A percentile compares a stretch with the other conserved stretches of the same genome.
These are phyloP conservation scores for Orchesella cincta DNA, from an alignment of 1,140 invertebrate genomes.

Conservation along the genomic window DNA sequence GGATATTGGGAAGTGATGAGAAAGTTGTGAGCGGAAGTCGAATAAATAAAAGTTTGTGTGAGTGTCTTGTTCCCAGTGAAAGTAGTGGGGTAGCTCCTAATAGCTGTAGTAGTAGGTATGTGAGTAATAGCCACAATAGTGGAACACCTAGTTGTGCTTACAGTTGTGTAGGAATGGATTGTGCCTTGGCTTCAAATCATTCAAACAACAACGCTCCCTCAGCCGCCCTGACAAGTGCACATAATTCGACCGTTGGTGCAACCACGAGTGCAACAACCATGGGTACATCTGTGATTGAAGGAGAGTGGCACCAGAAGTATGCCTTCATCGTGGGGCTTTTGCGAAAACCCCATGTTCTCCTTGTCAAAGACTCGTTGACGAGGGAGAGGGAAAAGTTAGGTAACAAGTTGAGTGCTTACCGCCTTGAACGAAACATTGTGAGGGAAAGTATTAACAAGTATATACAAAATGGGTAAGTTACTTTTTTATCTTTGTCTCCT, in stretches of 20 bases:
- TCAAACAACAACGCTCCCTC: no score
- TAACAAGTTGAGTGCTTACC: slow-evolving; percentile 44
- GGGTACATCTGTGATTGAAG: slow-evolving; percentile 24
- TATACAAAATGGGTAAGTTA: slow-evolving; percentile 37
- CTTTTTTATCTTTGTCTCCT: not conserved
- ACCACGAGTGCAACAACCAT: not conserved
- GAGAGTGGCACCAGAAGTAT: slow-evolving; percentile 50
- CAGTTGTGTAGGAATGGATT: no score
- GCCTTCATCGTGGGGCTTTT: slow-evolving; percentile 47
- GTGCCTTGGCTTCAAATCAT: no score
- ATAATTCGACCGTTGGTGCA: not conserved
- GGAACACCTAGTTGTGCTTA: no score
- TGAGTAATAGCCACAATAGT: no score
- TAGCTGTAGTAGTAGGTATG: not conserved
- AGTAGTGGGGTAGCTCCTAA: no score
- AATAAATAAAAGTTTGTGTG: no score
- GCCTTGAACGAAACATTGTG: slow-evolving; percentile 42
- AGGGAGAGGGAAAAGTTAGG: slow-evolving; percentile 42
- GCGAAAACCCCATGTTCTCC: slow-evolving; percentile 44
- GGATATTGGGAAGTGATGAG: no score
- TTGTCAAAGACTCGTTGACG: slow-evolving; percentile 42
- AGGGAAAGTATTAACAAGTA: slow-evolving; percentile 34
- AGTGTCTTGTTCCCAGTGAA: no score
- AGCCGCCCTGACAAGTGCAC: not conserved
- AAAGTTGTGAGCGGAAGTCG: no score